A percentile compares a stretch with the other conserved stretches of the same genome.
Evolutionary conservation across 2,797 vertebrate species (phyloP).

Genomic region (Propithecus deckenii): DNA sequence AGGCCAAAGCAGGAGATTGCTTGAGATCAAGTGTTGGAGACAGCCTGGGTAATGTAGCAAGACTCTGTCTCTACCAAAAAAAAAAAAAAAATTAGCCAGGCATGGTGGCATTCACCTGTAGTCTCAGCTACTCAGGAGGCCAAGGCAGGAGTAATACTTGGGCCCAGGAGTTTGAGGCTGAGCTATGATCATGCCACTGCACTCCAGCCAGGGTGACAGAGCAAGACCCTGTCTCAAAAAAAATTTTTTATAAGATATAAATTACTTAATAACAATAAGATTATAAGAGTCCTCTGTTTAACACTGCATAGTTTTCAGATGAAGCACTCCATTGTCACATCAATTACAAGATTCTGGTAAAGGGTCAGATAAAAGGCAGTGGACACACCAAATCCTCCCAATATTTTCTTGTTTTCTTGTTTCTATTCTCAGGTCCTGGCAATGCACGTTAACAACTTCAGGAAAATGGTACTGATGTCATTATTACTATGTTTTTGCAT

Average conservation of each 20-base stretch:
- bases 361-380: neutral
- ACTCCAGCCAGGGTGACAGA: no score
- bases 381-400: neutral
- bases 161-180: no score
- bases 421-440: neutral
- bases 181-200: no score
- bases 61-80: no score
- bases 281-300: neutral
- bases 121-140: no score
- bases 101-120: no score
- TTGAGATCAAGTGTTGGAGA: no score
- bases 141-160: no score
- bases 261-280: neutral
- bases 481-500: neutral
- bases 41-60: no score
- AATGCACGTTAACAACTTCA: neutral
- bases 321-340: neutral
- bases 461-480: neutral
- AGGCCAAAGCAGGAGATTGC: no score
- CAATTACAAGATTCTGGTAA: neutral
- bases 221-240: neutral
- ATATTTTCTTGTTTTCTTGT: neutral
- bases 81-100: no score
- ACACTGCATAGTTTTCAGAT: neutral
- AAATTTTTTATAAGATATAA: neutral